Conservation (phyloP, 2,113 vertebrate species). For the Chauna torquata region DNA sequence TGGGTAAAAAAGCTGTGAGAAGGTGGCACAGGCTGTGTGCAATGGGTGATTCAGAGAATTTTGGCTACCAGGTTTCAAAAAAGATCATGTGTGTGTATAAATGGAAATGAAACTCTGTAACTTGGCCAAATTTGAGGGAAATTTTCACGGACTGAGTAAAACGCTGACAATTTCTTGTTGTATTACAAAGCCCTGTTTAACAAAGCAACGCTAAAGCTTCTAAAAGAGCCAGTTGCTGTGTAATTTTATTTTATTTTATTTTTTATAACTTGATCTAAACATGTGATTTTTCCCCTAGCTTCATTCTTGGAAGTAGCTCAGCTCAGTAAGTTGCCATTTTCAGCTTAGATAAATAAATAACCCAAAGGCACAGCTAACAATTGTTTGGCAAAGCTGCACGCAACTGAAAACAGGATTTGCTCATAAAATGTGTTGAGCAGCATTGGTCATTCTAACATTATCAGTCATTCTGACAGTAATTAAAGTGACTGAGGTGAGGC, state of each 20-base stretch:
- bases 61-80: not conserved
- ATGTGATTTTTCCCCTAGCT: not conserved
- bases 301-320: not conserved
- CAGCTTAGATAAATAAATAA: too few species aligned
- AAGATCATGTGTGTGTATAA: not conserved
- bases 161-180: not conserved
- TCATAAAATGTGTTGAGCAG: not conserved
- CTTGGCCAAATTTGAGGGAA: not conserved
- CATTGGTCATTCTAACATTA: too few species aligned
- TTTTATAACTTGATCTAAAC: not conserved
- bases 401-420: not conserved
- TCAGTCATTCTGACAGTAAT: not conserved
- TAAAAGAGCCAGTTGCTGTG: not conserved
- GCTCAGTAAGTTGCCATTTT: not conserved
- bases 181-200: not conserved
- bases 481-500: not conserved
- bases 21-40: not conserved
- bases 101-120: not conserved
- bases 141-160: not conserved
- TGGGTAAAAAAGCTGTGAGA: not conserved
- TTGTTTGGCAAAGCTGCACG: not conserved
- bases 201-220: not conserved
- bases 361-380: too few species aligned
- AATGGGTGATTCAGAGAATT: not conserved
- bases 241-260: too few species aligned